phyloP scores from a whole-genome alignment of 2,888 invertebrate species.

The Seira ritae region DNA sequence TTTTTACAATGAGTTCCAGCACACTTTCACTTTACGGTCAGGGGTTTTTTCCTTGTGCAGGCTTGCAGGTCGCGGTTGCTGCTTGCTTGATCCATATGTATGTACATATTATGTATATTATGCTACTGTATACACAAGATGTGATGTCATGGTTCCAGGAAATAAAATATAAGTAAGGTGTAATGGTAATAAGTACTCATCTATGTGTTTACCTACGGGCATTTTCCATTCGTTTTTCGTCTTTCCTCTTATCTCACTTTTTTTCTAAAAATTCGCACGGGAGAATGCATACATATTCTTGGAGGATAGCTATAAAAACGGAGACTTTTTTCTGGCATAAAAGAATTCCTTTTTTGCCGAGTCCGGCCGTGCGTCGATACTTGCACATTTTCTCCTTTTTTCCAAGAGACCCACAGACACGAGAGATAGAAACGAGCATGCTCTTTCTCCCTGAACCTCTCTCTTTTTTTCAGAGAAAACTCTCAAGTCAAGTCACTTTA shows the following conservation, averaged over 20 bases:
- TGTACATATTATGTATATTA: too few relatives aligned
- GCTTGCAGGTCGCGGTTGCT: too few relatives aligned
- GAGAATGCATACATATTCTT: too few relatives aligned
- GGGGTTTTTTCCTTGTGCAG: too few relatives aligned
- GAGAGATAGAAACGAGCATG: conserved; percentile 47
- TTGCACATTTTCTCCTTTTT: conserved; percentile 29
- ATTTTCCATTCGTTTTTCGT: background rate
- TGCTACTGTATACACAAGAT: too few relatives aligned
- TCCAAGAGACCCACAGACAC: background rate
- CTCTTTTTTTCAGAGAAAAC: background rate
- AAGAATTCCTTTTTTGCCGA: conserved; percentile 30
- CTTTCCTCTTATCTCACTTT: background rate
- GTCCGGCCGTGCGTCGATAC: conserved; percentile 53
- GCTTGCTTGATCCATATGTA: too few relatives aligned
- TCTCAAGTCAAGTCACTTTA: conserved; percentile 5
- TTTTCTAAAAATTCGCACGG: background rate
- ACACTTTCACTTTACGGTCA: too few relatives aligned
- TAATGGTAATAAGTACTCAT: too few relatives aligned
- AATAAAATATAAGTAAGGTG: too few relatives aligned
- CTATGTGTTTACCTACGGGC: too few relatives aligned
- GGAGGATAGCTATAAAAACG: background rate
- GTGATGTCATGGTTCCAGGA: too few relatives aligned
- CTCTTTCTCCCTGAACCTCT: conserved; percentile 47
- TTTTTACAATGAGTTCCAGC: background rate
- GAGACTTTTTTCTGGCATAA: background rate